These are phyloP conservation scores for Slavum lentiscoides DNA, from an alignment of 2,888 invertebrate species.

Conservation along the genomic window DNA sequence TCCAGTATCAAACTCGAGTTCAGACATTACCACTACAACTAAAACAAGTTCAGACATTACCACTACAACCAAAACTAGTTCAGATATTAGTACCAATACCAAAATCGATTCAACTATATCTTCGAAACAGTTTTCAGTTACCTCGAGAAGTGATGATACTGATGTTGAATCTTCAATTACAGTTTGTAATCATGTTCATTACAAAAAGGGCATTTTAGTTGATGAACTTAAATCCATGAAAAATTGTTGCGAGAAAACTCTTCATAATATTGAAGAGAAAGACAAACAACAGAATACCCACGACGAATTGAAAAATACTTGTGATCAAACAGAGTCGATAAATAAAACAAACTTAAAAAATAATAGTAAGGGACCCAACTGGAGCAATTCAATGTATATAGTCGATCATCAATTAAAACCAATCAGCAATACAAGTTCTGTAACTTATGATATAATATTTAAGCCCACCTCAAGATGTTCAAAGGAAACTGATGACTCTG, in stretches of 20 bases:
- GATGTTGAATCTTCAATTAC: constrained; percentile 44
- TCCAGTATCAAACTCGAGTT: constrained; percentile 23
- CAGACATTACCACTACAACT: constrained; percentile 1
- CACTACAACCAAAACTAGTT: background rate
- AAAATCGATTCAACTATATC: constrained; percentile 37
- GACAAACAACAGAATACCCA: background rate
- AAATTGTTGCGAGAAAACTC: constrained; percentile 36
- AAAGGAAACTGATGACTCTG: constrained; percentile 11
- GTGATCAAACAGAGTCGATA: background rate
- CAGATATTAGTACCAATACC: background rate
- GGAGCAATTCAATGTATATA: background rate
- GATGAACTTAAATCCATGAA: constrained; percentile 25
- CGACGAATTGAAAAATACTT: background rate
- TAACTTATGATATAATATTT: constrained; percentile 46
- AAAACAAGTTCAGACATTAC: constrained; percentile 18
- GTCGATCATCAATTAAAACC: constrained; percentile 21
- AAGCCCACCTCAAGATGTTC: constrained; percentile 8
- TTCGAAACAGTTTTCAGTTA: constrained; percentile 18
- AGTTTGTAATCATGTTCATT: constrained; percentile 42
- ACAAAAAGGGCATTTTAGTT: constrained; percentile 33
- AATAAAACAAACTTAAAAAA: background rate
- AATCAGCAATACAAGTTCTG: constrained; percentile 7
- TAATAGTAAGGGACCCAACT: background rate
- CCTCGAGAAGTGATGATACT: constrained; percentile 28
- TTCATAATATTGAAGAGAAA: constrained; percentile 6